Percentiles rank a stretch among this genome's conserved stretches.
These are phyloP conservation scores for Lophotriccus pileatus DNA, from an alignment of 2,797 vertebrate species.

Conservation along the genomic window DNA sequence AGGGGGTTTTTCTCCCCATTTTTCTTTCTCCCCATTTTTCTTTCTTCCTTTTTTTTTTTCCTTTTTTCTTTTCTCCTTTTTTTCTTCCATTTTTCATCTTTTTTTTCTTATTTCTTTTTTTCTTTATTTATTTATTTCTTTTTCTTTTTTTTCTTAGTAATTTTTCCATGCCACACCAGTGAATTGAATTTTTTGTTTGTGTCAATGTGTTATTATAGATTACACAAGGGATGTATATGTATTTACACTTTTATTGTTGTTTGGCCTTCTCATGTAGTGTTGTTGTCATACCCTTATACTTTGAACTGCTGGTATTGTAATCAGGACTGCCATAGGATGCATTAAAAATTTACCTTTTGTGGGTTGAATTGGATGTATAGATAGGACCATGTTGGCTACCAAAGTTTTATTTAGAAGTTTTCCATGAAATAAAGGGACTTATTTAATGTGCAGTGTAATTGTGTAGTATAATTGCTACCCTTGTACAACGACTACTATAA, in stretches of 20 bases:
- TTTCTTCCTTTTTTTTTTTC: no score
- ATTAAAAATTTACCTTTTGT: neutral
- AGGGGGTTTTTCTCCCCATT: no score
- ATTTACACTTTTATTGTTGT: neutral
- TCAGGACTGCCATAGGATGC: neutral
- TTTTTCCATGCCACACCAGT: neutral
- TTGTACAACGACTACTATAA: neutral
- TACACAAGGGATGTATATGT: neutral
- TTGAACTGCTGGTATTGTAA: neutral
- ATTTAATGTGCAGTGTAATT: neutral
- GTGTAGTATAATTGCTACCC: neutral
- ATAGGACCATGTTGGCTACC: neutral
- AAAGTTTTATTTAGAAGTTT: neutral
- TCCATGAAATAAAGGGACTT: neutral
- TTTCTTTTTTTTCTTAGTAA: no score
- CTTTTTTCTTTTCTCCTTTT: rapidly evolving
- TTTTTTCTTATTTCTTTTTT: no score
- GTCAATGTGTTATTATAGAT: neutral
- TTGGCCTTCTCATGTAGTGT: neutral
- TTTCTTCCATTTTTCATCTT: rapidly evolving
- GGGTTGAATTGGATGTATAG: neutral
- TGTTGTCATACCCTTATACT: neutral
- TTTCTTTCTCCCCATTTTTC: no score
- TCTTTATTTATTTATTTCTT: no score
- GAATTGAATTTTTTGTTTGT: neutral